phyloP scores from a whole-genome alignment of 1,140 invertebrate genomes.

The Zaprionus tsacasi region DNA sequence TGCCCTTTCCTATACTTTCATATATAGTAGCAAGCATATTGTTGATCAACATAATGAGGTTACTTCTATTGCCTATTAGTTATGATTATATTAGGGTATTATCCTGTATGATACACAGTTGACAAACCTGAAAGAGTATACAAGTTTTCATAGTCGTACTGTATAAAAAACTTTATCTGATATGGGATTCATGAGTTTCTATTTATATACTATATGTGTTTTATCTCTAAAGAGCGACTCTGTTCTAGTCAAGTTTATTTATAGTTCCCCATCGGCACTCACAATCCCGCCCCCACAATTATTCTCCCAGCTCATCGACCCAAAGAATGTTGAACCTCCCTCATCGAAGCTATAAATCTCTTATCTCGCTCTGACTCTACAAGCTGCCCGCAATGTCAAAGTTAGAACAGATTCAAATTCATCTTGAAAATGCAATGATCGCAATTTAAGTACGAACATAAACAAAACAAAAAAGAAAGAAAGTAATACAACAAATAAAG shows the following conservation, averaged over 20 bases:
- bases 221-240: neutral
- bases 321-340: neutral
- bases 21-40: neutral
- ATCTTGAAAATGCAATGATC: slow-evolving; percentile 7
- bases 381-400: neutral
- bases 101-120: too few species aligned
- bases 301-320: neutral
- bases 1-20: neutral
- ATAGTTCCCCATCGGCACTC: neutral
- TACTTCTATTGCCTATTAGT: too few species aligned
- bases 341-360: neutral
- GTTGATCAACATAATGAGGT: neutral
- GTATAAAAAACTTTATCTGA: neutral
- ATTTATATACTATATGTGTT: neutral
- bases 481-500: neutral
- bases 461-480: slow-evolving; percentile 15
- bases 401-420: neutral
- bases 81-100: too few species aligned
- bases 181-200: neutral
- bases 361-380: neutral
- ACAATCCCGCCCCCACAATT: neutral
- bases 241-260: neutral
- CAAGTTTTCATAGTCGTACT: too few species aligned
- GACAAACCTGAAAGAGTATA: too few species aligned
- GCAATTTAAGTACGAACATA: slow-evolving; percentile 37